Conservation (phyloP, 1,140 invertebrate species). For the Leptinotarsa lineolata region DNA sequence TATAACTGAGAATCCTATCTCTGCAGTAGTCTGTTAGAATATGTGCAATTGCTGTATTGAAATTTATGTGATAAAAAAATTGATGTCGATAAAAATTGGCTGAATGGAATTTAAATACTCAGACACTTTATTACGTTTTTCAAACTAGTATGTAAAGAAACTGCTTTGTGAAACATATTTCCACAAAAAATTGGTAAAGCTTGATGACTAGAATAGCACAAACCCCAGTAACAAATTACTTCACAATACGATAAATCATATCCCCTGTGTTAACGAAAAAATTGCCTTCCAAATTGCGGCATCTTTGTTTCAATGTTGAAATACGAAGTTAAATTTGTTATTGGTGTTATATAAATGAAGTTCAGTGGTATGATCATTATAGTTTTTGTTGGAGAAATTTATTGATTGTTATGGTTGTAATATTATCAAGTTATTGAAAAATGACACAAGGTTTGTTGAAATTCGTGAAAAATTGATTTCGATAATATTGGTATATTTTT, state of each 20-base stretch:
- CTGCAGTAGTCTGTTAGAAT: conserved; percentile 72
- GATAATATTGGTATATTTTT: not conserved
- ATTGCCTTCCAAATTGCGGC: too few relatives aligned
- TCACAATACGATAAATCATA: too few relatives aligned
- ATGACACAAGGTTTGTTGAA: not conserved
- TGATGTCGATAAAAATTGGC: conserved; percentile 19
- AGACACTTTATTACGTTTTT: conserved; percentile 9
- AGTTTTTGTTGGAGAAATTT: not conserved
- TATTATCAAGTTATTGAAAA: not conserved
- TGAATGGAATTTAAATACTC: conserved; percentile 1
- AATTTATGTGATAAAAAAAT: conserved; percentile 41
- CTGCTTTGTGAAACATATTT: conserved; percentile 9
- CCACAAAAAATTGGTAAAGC: not conserved
- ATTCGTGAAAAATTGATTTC: too few relatives aligned
- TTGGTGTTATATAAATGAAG: too few relatives aligned
- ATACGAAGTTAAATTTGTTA: not conserved
- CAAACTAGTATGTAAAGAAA: not conserved
- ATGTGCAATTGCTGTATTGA: conserved; percentile 46
- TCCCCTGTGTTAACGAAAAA: too few relatives aligned
- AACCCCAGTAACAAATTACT: too few relatives aligned
- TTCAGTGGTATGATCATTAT: too few relatives aligned
- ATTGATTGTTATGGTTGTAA: not conserved
- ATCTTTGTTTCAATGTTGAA: not conserved
- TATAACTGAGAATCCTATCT: conserved; percentile 80
- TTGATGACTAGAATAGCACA: not conserved